Evolutionary conservation across 2,888 invertebrate species (phyloP).

Genomic region (Gibbula magus): DNA sequence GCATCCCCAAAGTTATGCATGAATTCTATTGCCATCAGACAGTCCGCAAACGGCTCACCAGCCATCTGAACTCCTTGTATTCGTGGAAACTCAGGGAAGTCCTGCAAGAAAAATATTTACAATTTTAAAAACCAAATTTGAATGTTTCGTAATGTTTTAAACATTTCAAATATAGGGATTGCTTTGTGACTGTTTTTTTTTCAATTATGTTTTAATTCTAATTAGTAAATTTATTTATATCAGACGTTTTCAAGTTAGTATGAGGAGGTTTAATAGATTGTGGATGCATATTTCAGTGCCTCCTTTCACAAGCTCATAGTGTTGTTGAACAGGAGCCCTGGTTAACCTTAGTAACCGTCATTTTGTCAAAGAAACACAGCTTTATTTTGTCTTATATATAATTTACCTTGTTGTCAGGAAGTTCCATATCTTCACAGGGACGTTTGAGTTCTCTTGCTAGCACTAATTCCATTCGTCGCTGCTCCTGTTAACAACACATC

Average conservation of each 20-base stretch:
- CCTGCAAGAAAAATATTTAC: constrained; percentile 57
- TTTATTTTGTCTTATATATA: background rate
- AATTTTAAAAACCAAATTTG: background rate
- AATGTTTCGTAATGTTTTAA: too few relatives aligned
- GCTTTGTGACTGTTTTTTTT: too few relatives aligned
- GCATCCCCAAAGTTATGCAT: constrained; percentile 96
- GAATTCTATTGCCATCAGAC: constrained; percentile 97
- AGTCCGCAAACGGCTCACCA: constrained; percentile 92
- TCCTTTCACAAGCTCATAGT: too few relatives aligned
- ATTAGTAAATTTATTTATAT: too few relatives aligned
- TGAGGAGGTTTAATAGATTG: too few relatives aligned
- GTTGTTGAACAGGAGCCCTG: too few relatives aligned
- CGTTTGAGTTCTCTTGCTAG: constrained; percentile 85
- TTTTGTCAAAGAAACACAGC: background rate
- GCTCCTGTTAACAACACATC: constrained; percentile 77
- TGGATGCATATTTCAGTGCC: too few relatives aligned
- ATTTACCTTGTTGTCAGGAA: constrained; percentile 78
- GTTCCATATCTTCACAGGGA: constrained; percentile 92
- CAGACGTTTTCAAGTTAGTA: too few relatives aligned
- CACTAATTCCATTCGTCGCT: constrained; percentile 81
- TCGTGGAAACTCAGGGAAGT: constrained; percentile 80
- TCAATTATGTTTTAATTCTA: too few relatives aligned
- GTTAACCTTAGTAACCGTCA: too few relatives aligned
- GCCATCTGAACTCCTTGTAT: constrained; percentile 87
- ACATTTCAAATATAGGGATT: too few relatives aligned